Percentiles rank a stretch among this genome's conserved stretches.
Evolutionary conservation across 1,140 invertebrate genomes (phyloP).

Genomic region (Bombus vancouverensis): DNA sequence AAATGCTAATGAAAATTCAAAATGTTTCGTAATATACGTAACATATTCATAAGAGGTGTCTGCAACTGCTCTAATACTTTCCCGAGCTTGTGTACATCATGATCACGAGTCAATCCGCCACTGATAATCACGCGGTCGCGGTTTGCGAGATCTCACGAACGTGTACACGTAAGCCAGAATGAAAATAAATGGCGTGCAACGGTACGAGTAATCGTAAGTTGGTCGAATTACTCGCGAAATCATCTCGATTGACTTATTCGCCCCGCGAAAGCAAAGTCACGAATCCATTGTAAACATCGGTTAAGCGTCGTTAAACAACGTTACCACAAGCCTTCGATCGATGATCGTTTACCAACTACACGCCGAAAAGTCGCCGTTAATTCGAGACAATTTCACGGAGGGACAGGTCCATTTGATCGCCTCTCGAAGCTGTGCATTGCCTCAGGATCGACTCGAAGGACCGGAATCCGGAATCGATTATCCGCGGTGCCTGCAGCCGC

Average conservation of each 20-base stretch:
- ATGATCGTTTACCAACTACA: neutral
- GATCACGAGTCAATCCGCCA: neutral
- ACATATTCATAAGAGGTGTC: neutral
- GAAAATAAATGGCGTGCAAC: slow-evolving; percentile 26
- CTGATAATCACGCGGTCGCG: neutral
- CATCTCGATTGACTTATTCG: slow-evolving; percentile 31
- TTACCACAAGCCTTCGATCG: neutral
- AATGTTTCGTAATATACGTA: neutral
- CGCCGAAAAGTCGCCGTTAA: neutral
- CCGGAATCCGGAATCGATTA: slow-evolving; percentile 15
- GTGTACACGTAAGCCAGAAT: neutral
- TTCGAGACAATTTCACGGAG: slow-evolving; percentile 18
- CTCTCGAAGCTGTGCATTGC: neutral
- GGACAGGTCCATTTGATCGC: neutral
- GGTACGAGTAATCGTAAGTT: slow-evolving; percentile 2
- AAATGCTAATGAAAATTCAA: neutral
- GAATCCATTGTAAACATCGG: slow-evolving; percentile 22
- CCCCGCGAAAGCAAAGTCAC: slow-evolving; percentile 27
- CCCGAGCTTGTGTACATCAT: neutral
- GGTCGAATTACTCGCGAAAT: slow-evolving; percentile 6
- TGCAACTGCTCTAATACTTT: neutral
- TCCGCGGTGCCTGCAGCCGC: no score
- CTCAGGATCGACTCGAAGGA: neutral
- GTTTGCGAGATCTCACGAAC: neutral
- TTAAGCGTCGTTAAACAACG: neutral